Conservation (phyloP, 35 echinoderm and acorn worm species). For the Ptychodera flava region DNA sequence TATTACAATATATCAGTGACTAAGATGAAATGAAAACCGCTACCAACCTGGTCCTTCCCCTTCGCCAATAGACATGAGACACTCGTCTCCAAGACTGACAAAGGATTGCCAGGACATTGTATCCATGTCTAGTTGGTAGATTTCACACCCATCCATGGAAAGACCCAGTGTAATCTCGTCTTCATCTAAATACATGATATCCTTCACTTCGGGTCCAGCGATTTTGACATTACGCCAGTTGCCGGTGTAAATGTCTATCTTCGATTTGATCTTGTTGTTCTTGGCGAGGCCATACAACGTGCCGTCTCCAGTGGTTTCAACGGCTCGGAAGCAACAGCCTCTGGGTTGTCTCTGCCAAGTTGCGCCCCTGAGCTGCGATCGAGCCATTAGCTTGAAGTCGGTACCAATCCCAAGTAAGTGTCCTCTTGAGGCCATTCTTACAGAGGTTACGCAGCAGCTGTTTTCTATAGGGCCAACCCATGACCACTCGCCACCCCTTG, state of each 20-base stretch:
- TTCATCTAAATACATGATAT: background rate
- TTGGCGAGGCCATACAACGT: background rate
- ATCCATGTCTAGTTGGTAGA: background rate
- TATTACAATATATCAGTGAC: too few relatives aligned
- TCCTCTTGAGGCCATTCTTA: background rate
- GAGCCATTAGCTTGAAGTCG: background rate
- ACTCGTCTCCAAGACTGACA: too few relatives aligned
- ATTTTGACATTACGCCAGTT: background rate
- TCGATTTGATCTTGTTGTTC: background rate
- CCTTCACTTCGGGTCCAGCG: background rate
- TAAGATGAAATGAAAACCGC: too few relatives aligned
- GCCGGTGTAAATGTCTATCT: background rate
- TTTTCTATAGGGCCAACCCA: background rate
- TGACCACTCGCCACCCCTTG: background rate
- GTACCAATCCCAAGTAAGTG: background rate
- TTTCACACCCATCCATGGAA: background rate
- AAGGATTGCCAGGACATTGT: background rate
- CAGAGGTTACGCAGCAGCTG: background rate
- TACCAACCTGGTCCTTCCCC: too few relatives aligned
- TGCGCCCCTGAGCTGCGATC: background rate
- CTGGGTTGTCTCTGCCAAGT: background rate
- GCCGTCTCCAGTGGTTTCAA: background rate
- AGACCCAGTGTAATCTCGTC: background rate
- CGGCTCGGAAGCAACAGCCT: background rate
- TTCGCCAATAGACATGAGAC: too few relatives aligned